Base-by-base conservation (phyloP, 2,113 vertebrate species). In the Apistogramma diplotaenia region DNA sequence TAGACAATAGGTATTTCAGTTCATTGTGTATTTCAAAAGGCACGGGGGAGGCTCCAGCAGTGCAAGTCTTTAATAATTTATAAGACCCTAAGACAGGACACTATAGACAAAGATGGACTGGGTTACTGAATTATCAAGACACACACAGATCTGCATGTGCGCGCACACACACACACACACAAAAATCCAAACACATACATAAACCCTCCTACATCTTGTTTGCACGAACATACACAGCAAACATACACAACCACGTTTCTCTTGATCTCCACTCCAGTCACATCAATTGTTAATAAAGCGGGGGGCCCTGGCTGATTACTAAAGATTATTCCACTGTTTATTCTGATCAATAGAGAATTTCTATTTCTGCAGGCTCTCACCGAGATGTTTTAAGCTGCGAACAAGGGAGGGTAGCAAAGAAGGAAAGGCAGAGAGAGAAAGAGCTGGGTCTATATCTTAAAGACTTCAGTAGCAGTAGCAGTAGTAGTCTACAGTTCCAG, bases 221-320 rank as follows among this genome's bases (percentile, higher is more conserved):
- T 70, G 78, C 72, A 80, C 76, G 43, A 59, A 67, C 76, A 82
- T 70, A 27, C 79, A 78, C 85, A 87, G 58, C 82, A 92, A 87
- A 92, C 85, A 91, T 76, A 84, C 59, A 70, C 79, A 59, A 76
- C 84, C 16, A 2, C 1, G 21, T 59, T 83, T 79, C 87, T 87
- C 85, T 91, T 91, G 79, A 91, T 93, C 92, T 91, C 85, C 78
- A 91, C 91, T 93, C 86, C 80, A 13, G 76, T 89, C 91, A 85
- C 92, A 94, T 94, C 87, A 93, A 90, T 92, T 91, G 87, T 92
- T 93, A 93, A 94, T 93, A 94, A 90, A 92, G 90, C 85, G 27
- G 1, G 55, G 15, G 76, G 83, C 46, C 84, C 46, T 1, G 73
- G 83, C 86, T 93, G 92, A 94, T 92, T 92, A 93, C 87, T 91